These are phyloP conservation scores for Hirtodrosophila confusa DNA, from an alignment of 2,888 invertebrate genomes.

Conservation along the genomic window DNA sequence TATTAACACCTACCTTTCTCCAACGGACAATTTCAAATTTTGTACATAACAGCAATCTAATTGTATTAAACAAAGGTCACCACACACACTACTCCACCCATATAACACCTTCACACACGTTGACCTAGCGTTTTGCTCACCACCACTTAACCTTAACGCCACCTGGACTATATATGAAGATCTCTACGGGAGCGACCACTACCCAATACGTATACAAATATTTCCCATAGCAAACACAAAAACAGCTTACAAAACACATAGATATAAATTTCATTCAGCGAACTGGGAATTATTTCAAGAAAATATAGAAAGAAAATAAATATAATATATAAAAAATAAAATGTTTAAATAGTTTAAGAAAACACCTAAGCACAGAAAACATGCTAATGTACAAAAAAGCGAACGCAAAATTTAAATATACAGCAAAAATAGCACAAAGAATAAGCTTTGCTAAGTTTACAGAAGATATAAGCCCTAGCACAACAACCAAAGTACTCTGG, in stretches of 20 bases:
- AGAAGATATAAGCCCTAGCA: neutral
- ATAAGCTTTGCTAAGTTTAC: neutral
- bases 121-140: conserved; percentile 2
- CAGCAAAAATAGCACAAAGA: conserved; percentile 22
- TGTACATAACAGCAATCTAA: conserved; percentile 5
- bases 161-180: conserved; percentile 2
- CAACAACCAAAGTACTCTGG: neutral
- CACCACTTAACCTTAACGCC: conserved; percentile 2
- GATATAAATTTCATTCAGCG: conserved; percentile 13
- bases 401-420: conserved; percentile 13
- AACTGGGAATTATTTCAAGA: conserved; percentile 10
- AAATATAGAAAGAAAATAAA: neutral
- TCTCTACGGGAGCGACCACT: conserved; percentile 11
- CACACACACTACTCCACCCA: conserved; percentile 11
- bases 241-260: conserved; percentile 7
- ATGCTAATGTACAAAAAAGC: conserved; percentile 15
- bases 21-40: conserved; percentile 7
- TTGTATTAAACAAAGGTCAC: conserved; percentile 1
- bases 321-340: conserved; percentile 3
- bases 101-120: conserved; percentile 14
- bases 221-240: conserved; percentile 5
- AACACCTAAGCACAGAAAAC: conserved; percentile 4
- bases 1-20: neutral
- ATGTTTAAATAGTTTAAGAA: conserved; percentile 9
- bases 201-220: conserved; percentile 11